phyloP scores from a whole-genome alignment of 2,888 invertebrate genomes.

The Smittia sp. region DNA sequence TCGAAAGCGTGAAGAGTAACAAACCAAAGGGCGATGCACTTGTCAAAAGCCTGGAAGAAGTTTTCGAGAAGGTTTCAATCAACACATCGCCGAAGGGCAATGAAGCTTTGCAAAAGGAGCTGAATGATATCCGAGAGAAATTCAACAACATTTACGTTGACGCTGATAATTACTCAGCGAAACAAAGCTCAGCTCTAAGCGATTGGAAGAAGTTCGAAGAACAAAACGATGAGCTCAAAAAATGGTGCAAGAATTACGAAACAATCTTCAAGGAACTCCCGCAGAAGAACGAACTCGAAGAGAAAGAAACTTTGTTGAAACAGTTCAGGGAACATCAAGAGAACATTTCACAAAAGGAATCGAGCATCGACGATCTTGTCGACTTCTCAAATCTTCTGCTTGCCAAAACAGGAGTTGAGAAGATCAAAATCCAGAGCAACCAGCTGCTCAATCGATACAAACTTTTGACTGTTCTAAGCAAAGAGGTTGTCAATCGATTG shows the following conservation, averaged over 20 bases:
- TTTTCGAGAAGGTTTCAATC: slow-evolving; percentile 65
- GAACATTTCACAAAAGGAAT: slow-evolving; percentile 74
- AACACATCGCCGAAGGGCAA: slow-evolving; percentile 81
- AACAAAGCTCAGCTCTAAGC: slow-evolving; percentile 69
- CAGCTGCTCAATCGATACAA: slow-evolving; percentile 89
- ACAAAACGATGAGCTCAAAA: slow-evolving; percentile 73
- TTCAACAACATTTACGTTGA: slow-evolving; percentile 66
- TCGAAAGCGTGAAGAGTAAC: slow-evolving; percentile 64
- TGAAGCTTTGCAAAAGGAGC: slow-evolving; percentile 68
- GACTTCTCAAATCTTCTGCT: slow-evolving; percentile 85
- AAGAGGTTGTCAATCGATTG: slow-evolving; percentile 83
- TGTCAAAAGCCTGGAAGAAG: slow-evolving; percentile 65
- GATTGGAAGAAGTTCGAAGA: slow-evolving; percentile 88
- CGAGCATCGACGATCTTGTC: slow-evolving; percentile 81
- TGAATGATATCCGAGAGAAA: slow-evolving; percentile 65
- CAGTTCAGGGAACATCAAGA: slow-evolving; percentile 72
- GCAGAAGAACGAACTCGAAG: slow-evolving; percentile 72
- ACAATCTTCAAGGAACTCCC: slow-evolving; percentile 81
- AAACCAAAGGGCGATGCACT: slow-evolving; percentile 64
- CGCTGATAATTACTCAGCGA: slow-evolving; percentile 67
- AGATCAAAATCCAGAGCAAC: slow-evolving; percentile 80
- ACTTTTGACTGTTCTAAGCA: slow-evolving; percentile 72
- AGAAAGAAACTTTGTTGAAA: slow-evolving; percentile 74
- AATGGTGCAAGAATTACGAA: slow-evolving; percentile 85
- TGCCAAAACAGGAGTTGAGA: slow-evolving; percentile 78